These are phyloP conservation scores for Eristalis pertinax DNA, from an alignment of 2,888 invertebrate genomes.

Conservation along the genomic window DNA sequence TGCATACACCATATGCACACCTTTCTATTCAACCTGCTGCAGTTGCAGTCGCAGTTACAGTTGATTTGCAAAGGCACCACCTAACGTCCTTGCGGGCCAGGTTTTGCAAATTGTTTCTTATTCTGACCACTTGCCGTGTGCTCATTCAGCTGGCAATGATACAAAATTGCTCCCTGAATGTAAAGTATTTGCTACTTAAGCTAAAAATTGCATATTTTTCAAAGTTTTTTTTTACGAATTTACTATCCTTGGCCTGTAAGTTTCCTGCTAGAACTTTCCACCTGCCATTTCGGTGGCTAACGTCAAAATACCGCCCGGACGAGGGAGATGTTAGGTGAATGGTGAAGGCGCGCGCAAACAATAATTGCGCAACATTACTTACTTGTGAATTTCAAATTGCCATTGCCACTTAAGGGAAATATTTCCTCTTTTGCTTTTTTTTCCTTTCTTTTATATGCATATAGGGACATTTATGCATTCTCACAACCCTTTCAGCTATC, in stretches of 20 bases:
- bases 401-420: slow-evolving; percentile 53
- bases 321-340: not conserved
- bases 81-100: slow-evolving; percentile 29
- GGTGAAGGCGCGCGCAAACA: slow-evolving; percentile 47
- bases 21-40: not conserved
- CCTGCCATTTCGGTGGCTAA: not conserved
- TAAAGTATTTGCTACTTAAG: slow-evolving; percentile 69
- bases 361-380: slow-evolving; percentile 70
- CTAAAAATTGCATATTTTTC: slow-evolving; percentile 61
- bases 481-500: not conserved
- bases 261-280: slow-evolving; percentile 25
- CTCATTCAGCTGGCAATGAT: slow-evolving; percentile 55
- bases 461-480: slow-evolving; percentile 17
- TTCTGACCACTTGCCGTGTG: slow-evolving; percentile 37
- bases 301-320: not conserved
- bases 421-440: slow-evolving; percentile 16
- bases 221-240: slow-evolving; percentile 35
- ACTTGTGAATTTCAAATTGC: slow-evolving; percentile 62
- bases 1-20: slow-evolving; percentile 1
- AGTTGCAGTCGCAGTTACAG: not conserved
- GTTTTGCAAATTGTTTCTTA: slow-evolving; percentile 66
- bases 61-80: not conserved
- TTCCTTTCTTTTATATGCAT: not conserved
- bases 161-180: slow-evolving; percentile 64
- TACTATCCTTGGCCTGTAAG: slow-evolving; percentile 64